Percentiles rank a stretch among this genome's conserved stretches.
These are phyloP conservation scores for Cisticola juncidis DNA, from an alignment of 2,113 vertebrate genomes.

Conservation along the genomic window DNA sequence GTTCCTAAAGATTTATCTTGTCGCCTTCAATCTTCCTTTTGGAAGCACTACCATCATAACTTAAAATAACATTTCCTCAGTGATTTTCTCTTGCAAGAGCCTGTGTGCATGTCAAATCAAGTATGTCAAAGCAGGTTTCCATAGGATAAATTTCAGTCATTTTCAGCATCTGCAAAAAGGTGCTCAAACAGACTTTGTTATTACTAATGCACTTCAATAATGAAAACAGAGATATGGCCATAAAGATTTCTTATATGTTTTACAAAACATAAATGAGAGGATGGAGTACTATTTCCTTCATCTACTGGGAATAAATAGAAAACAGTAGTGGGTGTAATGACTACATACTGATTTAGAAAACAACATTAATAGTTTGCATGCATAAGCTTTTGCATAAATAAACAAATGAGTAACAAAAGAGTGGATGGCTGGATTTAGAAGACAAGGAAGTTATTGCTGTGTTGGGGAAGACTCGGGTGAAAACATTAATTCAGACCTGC, in stretches of 20 bases:
- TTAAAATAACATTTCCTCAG: conserved; percentile 66
- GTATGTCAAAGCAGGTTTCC: conserved; percentile 65
- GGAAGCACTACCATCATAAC: conserved; percentile 46
- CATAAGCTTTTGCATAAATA: neutral
- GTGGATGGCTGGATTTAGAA: neutral
- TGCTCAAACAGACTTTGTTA: conserved; percentile 42
- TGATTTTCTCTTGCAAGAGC: conserved; percentile 34
- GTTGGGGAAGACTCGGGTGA: neutral
- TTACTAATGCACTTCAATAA: conserved; percentile 66
- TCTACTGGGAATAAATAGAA: neutral
- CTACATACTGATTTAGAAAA: neutral
- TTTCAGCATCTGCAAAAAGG: conserved; percentile 58
- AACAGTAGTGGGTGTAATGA: neutral
- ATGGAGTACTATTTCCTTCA: conserved; percentile 26
- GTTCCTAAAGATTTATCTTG: conserved; percentile 53
- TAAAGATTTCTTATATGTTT: conserved; percentile 61
- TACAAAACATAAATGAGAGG: conserved; percentile 45
- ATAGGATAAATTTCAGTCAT: conserved; percentile 68
- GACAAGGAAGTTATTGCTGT: neutral
- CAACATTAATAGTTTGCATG: neutral
- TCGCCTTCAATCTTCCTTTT: conserved; percentile 40
- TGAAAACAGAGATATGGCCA: conserved; percentile 55
- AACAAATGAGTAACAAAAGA: neutral
- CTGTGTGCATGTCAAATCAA: conserved; percentile 65
- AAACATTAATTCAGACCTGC: neutral